A percentile compares a stretch with the other conserved stretches of the same genome.
These are phyloP conservation scores for Thera obeliscata DNA, from an alignment of 2,888 invertebrate species.

Conservation along the genomic window DNA sequence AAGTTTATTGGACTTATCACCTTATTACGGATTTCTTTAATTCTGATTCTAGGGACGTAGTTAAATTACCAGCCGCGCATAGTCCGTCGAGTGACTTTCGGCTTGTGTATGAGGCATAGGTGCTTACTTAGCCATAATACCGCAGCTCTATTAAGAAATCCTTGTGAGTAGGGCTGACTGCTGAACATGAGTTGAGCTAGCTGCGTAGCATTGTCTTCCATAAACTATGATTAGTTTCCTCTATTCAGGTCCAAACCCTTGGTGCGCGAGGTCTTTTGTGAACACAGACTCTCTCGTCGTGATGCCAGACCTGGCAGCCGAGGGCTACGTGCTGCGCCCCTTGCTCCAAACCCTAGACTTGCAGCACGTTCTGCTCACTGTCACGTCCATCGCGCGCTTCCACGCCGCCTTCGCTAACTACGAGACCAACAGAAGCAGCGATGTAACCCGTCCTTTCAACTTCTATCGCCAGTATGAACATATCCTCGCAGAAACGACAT, in stretches of 20 bases:
- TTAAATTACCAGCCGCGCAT: no score
- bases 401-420: slow-evolving; percentile 69
- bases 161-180: no score
- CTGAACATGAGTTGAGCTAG: no score
- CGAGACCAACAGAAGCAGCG: slow-evolving; percentile 50
- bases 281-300: slow-evolving; percentile 63
- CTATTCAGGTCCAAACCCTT: slow-evolving; percentile 56
- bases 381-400: slow-evolving; percentile 62
- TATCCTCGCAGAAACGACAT: slow-evolving; percentile 56
- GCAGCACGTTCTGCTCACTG: slow-evolving; percentile 53
- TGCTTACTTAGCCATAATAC: no score
- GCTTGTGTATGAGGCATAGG: no score
- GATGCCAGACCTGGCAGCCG: slow-evolving; percentile 64
- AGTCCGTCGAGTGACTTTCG: no score
- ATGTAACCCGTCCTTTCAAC: slow-evolving; percentile 44
- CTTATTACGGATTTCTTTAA: no score
- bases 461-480: slow-evolving; percentile 52
- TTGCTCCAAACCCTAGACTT: slow-evolving; percentile 54
- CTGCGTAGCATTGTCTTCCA: no score
- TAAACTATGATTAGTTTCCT: slow-evolving; percentile 6
- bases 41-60: no score
- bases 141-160: neutral
- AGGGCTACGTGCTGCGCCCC: slow-evolving; percentile 58
- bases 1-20: slow-evolving; percentile 18
- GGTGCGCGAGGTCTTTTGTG: slow-evolving; percentile 60